A percentile compares a stretch with the other conserved stretches of the same genome.
These are phyloP conservation scores for Philypnodon macrostomus DNA, from an alignment of 2,797 vertebrate genomes.

Conservation along the genomic window DNA sequence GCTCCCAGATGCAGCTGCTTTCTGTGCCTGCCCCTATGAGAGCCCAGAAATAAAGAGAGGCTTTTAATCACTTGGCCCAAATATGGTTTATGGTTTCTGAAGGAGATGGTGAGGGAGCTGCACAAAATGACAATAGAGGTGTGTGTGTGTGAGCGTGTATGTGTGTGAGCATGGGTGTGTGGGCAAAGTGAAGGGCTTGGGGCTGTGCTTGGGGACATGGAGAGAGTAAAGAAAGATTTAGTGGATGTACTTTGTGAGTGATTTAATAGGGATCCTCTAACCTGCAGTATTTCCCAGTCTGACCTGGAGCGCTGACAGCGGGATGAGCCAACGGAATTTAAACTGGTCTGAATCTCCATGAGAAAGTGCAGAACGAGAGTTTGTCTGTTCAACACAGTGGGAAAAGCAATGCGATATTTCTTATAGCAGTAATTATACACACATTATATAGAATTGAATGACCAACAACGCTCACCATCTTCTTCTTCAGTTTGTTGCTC, in stretches of 20 bases:
- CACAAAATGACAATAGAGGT: conserved; percentile 25
- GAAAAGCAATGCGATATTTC: conserved; percentile 6
- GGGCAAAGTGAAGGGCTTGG: conserved; percentile 17
- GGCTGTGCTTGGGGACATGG: conserved; percentile 6
- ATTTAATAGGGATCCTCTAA: conserved; percentile 62
- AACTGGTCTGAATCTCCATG: conserved; percentile 89
- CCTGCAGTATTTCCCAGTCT: conserved; percentile 91
- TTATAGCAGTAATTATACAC: too few relatives aligned
- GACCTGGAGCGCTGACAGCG: conserved; percentile 92
- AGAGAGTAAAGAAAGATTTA: conserved; percentile 33
- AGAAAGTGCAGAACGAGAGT: conserved; percentile 78
- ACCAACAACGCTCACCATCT: conserved; percentile 80
- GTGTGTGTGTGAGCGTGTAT: background rate
- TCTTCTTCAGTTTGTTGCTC: conserved; percentile 94
- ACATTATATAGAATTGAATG: conserved; percentile 6
- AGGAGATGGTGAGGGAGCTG: conserved; percentile 23
- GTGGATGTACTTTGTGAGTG: conserved; percentile 44
- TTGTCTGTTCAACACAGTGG: conserved; percentile 59
- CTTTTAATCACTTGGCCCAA: conserved; percentile 55
- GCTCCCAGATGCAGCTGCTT: conserved; percentile 91
- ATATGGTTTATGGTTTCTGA: conserved; percentile 54
- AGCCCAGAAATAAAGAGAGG: conserved; percentile 34
- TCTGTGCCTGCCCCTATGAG: conserved; percentile 79
- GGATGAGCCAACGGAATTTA: conserved; percentile 96
- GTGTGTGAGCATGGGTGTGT: conserved; percentile 7